Evolutionary conservation across 2,888 invertebrate species (phyloP).

Genomic region (Odontocerum albicorne): DNA sequence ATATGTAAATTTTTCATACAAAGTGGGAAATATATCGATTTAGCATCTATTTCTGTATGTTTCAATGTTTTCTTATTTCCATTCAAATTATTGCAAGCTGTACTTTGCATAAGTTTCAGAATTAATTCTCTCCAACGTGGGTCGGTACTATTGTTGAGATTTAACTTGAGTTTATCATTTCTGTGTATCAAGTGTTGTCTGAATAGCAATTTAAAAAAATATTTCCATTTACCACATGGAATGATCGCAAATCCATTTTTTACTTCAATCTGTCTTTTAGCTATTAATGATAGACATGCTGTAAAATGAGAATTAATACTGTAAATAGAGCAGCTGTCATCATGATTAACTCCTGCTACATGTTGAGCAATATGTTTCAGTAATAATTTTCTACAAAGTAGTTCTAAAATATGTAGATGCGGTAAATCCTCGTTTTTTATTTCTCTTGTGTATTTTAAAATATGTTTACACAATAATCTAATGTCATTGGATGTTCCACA

Average conservation of each 20-base stretch:
- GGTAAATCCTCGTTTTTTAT: constrained; percentile 38
- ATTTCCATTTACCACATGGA: constrained; percentile 60
- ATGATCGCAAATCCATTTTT: constrained; percentile 54
- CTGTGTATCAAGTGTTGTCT: constrained; percentile 47
- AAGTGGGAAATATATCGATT: constrained; percentile 57
- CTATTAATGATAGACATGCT: constrained; percentile 57
- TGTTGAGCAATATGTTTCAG: constrained; percentile 48
- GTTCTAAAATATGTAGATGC: constrained; percentile 42
- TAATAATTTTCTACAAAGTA: constrained; percentile 46
- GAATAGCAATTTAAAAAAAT: constrained; percentile 53
- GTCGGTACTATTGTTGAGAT: constrained; percentile 41
- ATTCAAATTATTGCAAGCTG: constrained; percentile 38
- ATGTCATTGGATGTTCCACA: constrained; percentile 46
- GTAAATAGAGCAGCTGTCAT: constrained; percentile 41
- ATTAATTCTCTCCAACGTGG: constrained; percentile 47
- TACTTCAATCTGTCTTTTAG: constrained; percentile 55
- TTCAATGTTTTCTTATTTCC: constrained; percentile 38
- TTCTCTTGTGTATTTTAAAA: constrained; percentile 45
- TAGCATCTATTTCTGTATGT: constrained; percentile 49
- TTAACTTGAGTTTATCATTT: constrained; percentile 42
- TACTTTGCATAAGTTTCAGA: constrained; percentile 41
- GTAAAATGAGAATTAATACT: constrained; percentile 56
- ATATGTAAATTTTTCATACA: constrained; percentile 67
- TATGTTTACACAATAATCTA: constrained; percentile 47
- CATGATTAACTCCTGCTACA: constrained; percentile 41